Conservation (phyloP, 2,113 vertebrate species). For the Antechinus stuartii region DNA sequence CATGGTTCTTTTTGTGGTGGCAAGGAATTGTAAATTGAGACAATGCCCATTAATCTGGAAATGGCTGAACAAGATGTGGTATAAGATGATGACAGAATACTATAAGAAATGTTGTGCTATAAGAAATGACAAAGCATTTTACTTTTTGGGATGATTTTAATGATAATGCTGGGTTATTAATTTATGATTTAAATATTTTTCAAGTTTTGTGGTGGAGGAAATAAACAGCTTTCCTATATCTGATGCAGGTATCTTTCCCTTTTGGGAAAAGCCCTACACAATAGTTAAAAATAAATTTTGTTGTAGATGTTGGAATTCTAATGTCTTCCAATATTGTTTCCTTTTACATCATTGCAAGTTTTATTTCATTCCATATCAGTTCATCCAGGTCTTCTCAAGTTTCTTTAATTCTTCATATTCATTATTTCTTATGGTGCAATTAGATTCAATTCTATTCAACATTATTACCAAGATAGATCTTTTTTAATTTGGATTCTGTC, state of each 20-base stretch:
- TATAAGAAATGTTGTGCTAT: neutral
- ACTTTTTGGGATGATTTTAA: too few species aligned
- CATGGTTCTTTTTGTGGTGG: too few species aligned
- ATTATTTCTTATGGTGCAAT: neutral
- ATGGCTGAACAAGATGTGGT: neutral
- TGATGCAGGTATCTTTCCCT: too few species aligned
- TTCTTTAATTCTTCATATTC: neutral
- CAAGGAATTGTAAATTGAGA: neutral
- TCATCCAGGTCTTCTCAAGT: neutral
- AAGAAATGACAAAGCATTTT: neutral
- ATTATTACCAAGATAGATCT: neutral
- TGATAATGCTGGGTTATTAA: too few species aligned
- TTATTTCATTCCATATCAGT: neutral
- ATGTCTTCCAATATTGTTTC: too few species aligned
- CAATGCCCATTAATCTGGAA: neutral
- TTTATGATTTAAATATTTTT: too few species aligned
- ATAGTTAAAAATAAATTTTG: too few species aligned
- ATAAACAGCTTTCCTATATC: too few species aligned
- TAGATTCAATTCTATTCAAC: neutral
- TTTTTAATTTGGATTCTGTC: neutral
- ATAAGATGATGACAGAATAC: neutral
- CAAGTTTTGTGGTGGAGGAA: too few species aligned
- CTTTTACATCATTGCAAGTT: too few species aligned
- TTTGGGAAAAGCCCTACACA: too few species aligned
- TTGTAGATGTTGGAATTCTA: too few species aligned